A percentile compares a stretch with the other conserved stretches of the same genome.
Evolutionary conservation across 2,797 vertebrate genomes (phyloP).

Genomic region (Ceryle rudis): DNA sequence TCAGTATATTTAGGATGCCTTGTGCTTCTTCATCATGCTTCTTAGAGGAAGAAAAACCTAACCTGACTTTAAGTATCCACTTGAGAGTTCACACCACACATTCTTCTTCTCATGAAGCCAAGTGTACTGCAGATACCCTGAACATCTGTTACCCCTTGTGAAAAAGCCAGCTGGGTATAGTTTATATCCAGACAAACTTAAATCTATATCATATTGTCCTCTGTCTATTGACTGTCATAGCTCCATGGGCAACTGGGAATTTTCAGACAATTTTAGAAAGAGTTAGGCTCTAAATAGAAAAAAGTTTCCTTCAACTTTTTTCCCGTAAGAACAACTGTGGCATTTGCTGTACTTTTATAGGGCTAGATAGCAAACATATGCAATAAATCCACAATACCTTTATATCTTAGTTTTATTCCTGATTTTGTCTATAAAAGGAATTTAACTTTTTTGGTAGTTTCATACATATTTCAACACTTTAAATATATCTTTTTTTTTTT

Average conservation of each 20-base stretch:
- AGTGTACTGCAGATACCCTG: neutral
- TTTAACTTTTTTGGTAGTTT: neutral
- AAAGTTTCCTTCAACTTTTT: neutral
- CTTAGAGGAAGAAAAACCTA: neutral
- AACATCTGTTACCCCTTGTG: slow-evolving; percentile 33
- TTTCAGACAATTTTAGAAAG: neutral
- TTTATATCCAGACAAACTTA: neutral
- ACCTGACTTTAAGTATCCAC: slow-evolving; percentile 48
- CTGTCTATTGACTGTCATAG: neutral
- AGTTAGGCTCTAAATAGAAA: neutral
- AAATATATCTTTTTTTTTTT: neutral
- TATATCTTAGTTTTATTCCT: neutral
- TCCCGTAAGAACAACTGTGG: neutral
- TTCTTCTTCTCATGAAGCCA: slow-evolving; percentile 44
- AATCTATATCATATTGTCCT: neutral
- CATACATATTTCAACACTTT: neutral
- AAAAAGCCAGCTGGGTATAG: neutral
- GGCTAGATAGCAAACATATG: neutral
- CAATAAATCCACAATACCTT: neutral
- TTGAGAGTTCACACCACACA: neutral
- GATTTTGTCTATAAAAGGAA: neutral
- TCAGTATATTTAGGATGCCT: neutral
- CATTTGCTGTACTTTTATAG: neutral
- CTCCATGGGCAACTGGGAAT: neutral
- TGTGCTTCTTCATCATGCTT: neutral